Base-by-base conservation (phyloP, 2,797 vertebrate species). In the Australoheros facetus region DNA sequence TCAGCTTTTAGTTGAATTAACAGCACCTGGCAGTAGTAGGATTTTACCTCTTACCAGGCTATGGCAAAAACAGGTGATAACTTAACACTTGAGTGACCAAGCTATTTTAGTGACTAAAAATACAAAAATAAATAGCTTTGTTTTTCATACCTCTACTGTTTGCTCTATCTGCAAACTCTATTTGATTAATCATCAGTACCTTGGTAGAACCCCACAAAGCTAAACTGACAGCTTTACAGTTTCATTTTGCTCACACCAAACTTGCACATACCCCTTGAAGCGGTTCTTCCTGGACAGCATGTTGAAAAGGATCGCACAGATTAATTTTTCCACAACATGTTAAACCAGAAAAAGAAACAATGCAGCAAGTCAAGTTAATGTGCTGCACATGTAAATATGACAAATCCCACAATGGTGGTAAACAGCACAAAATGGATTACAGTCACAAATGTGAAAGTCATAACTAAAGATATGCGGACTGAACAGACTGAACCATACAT, bases 281-380 rank as follows among this genome's bases (percentile, higher is more conserved):
- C 80, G 92, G 77, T 89, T 96, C 87, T 87, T 96, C 92, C 95
- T 96, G 91, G 90, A 81, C 23, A 80, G 93, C 91, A 83, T 94
- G 90, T 79, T 71, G 83, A 78, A 79, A 76, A 83, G 17, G 3
- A 77, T 69, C 17, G 30, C 30, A 0, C 0, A 69, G 8, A 11
- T 69, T 0, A 51, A 51, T n/a, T 69, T 69, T 69, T 66, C 16
- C 5, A 48, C 39, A 30, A 48, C 17, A 48, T 48, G 28, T 30
- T 7, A 66, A 66, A 66, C 23, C 42, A 66, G 23, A 48, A 30
- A 21, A 66, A 66, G 10, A 37, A 37, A 48, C 3, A 26, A 66
- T 45, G 39, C 14, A 64, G 21, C 3, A 64, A 64, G 60, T 64
- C 60, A 64, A 17, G 23, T 45, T 64, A 45, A 45, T 64, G 21